Conservation (phyloP, 2,113 vertebrate genomes). For the Sander vitreus region DNA sequence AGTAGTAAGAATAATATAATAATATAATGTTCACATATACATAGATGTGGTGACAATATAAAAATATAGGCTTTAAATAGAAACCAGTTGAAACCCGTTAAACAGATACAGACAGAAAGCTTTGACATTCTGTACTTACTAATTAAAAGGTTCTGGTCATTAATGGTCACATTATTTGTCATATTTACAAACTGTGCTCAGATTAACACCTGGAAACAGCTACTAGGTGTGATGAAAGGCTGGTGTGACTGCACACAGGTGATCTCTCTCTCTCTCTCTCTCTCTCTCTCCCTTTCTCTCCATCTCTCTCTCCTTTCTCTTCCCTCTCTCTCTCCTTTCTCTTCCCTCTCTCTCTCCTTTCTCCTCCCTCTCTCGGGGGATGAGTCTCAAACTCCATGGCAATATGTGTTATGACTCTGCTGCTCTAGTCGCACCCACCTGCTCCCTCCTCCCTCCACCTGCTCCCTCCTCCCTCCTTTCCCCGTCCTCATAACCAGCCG, state of each 20-base stretch:
- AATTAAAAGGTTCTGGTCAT: not conserved
- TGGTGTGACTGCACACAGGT: conserved; percentile 33
- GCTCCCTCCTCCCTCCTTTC: conserved; percentile 7
- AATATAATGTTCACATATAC: no score
- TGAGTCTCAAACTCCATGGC: conserved; percentile 58
- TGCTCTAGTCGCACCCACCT: conserved; percentile 68
- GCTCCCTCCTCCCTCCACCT: conserved; percentile 56
- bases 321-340: no score
- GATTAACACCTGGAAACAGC: not conserved
- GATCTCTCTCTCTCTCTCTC: not conserved
- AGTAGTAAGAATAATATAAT: no score
- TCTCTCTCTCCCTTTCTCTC: no score
- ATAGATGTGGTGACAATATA: no score
- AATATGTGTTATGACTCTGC: conserved; percentile 54
- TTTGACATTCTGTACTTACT: no score
- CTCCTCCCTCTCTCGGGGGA: conserved; percentile 35
- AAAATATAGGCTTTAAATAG: no score
- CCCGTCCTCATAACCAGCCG: conserved; percentile 40
- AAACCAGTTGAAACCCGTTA: no score
- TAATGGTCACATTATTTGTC: not conserved
- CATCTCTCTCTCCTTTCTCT: no score
- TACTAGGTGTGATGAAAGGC: not conserved
- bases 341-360: no score
- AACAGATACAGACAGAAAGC: no score
- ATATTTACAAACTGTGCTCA: conserved; percentile 5